Evolutionary conservation across 1,140 invertebrate species (phyloP).

Genomic region (Pentalonia nigronervosa): DNA sequence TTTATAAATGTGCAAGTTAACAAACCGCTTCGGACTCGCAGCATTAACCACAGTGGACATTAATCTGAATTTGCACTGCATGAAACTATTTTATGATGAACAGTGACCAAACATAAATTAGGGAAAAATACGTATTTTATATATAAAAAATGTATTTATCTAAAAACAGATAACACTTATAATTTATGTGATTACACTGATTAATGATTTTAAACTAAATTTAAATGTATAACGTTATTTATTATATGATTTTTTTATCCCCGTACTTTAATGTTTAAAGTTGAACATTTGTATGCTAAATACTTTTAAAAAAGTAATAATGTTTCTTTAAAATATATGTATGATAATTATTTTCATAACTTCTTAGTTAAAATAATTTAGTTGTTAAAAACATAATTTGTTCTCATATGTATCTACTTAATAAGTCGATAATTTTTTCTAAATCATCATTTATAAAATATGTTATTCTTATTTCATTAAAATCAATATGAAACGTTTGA

Average conservation of each 20-base stretch:
- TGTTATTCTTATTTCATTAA: neutral
- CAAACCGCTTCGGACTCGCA: conserved; percentile 39
- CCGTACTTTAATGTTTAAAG: neutral
- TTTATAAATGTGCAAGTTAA: conserved; percentile 48
- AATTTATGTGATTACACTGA: conserved; percentile 17
- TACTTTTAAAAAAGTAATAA: neutral
- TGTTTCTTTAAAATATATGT: neutral
- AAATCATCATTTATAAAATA: neutral
- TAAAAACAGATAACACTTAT: neutral
- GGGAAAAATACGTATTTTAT: neutral
- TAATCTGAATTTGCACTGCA: conserved; percentile 44
- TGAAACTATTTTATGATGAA: conserved; percentile 36
- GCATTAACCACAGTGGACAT: conserved; percentile 41
- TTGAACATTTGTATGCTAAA: neutral
- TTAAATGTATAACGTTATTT: neutral
- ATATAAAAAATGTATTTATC: conserved; percentile 5
- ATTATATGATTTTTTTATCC: neutral
- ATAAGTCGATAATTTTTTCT: neutral
- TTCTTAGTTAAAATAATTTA: neutral
- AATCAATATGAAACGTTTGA: neutral
- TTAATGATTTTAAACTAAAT: neutral
- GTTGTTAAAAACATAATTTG: neutral
- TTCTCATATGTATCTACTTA: neutral
- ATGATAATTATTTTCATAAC: neutral
- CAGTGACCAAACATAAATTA: conserved; percentile 44